phyloP scores from a whole-genome alignment of 1,140 invertebrate genomes.

The Apolygus lucorum region DNA sequence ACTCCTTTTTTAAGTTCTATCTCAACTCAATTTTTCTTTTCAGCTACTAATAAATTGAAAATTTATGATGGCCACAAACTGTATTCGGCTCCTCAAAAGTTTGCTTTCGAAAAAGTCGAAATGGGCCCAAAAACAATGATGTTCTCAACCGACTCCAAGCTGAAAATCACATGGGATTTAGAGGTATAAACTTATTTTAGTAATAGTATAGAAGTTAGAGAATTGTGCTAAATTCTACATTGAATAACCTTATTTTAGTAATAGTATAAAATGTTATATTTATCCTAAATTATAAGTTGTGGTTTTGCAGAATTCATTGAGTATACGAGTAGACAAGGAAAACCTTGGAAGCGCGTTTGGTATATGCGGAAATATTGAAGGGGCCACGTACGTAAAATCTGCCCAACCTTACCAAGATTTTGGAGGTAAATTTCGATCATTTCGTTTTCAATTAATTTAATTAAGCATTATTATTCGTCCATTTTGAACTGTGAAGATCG shows the following conservation, averaged over 20 bases:
- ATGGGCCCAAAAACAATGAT: not conserved
- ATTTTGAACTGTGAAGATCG: too few relatives aligned
- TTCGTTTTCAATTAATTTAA: too few relatives aligned
- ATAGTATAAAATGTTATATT: too few relatives aligned
- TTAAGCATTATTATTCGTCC: too few relatives aligned
- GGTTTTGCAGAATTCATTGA: not conserved
- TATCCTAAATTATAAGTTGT: too few relatives aligned
- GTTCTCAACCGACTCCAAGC: not conserved
- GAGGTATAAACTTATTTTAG: slow-evolving; percentile 5
- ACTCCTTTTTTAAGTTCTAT: too few relatives aligned
- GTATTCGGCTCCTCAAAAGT: not conserved
- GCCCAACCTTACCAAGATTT: slow-evolving; percentile 1
- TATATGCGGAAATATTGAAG: slow-evolving; percentile 11
- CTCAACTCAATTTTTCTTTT: too few relatives aligned
- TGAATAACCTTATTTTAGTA: slow-evolving; percentile 49
- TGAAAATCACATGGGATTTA: slow-evolving; percentile 14
- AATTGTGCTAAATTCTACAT: slow-evolving; percentile 53
- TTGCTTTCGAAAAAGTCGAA: slow-evolving; percentile 8
- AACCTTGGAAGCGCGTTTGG: not conserved
- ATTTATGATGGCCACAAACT: slow-evolving; percentile 5
- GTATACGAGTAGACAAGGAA: not conserved
- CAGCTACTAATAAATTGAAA: not conserved
- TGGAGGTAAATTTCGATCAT: slow-evolving; percentile 36
- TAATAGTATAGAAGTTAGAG: slow-evolving; percentile 35
- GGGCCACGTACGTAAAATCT: not conserved